Conservation (phyloP, 1,140 invertebrate genomes). For the Drosophila setifemur region DNA sequence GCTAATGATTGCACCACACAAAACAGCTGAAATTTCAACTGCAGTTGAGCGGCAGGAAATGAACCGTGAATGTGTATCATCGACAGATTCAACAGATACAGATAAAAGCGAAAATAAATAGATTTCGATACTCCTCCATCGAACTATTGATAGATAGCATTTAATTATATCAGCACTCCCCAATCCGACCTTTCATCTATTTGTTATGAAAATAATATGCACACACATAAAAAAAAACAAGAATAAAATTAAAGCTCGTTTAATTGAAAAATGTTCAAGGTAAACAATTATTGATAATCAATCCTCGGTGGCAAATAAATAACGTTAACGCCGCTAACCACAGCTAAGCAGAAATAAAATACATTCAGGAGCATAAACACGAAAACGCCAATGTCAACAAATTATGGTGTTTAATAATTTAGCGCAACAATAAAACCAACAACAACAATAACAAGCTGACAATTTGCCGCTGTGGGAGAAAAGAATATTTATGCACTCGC, state of each 20-base stretch:
- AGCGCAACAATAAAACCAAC: conserved; percentile 36
- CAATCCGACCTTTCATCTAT: background rate
- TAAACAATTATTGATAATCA: conserved; percentile 28
- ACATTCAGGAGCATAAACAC: conserved; percentile 29
- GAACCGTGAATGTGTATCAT: conserved; percentile 5
- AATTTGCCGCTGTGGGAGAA: conserved; percentile 30
- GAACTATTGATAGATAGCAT: background rate
- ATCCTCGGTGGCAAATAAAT: conserved; percentile 16
- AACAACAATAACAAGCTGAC: conserved; percentile 50
- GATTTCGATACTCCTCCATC: background rate
- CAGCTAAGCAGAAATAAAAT: conserved; percentile 13
- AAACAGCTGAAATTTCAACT: conserved; percentile 43
- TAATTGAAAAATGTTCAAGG: conserved; percentile 22
- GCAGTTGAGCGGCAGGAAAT: conserved; percentile 38
- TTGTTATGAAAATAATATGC: conserved; percentile 7
- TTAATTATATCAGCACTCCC: background rate
- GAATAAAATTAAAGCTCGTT: conserved; percentile 8
- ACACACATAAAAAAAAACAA: background rate
- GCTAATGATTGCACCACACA: conserved; percentile 60
- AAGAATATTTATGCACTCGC: conserved; percentile 59
- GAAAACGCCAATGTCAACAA: conserved; percentile 45
- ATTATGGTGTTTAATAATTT: conserved; percentile 52
- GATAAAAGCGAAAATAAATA: background rate
- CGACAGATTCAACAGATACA: conserved; percentile 6
- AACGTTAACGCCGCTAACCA: background rate